A percentile compares a stretch with the other conserved stretches of the same genome.
These are phyloP conservation scores for Gavialis gangeticus DNA, from an alignment of 2,113 vertebrate species.

Conservation along the genomic window DNA sequence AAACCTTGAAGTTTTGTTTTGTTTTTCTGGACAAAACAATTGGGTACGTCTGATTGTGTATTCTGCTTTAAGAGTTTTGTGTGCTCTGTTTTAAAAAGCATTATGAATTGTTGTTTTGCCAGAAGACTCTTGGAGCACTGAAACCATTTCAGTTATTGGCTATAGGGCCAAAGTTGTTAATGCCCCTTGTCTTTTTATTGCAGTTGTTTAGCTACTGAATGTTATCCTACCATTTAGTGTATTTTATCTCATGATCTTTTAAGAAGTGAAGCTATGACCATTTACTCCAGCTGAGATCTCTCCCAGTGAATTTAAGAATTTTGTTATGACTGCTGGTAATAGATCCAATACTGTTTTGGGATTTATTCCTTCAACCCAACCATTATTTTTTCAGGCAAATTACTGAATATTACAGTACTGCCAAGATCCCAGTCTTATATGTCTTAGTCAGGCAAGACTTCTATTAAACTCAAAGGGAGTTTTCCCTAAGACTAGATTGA, in stretches of 20 bases:
- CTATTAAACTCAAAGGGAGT: background rate
- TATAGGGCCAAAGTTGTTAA: background rate
- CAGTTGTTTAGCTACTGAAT: background rate
- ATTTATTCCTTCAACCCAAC: rapidly evolving
- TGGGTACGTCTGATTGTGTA: too few relatives aligned
- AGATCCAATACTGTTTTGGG: background rate
- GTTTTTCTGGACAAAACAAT: background rate
- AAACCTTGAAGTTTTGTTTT: background rate
- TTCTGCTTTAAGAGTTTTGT: background rate
- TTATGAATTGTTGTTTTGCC: background rate
- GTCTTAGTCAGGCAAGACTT: background rate
- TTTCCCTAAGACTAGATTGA: background rate
- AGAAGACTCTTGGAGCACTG: background rate
- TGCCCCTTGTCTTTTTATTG: background rate
- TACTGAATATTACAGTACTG: rapidly evolving
- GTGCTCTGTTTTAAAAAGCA: background rate
- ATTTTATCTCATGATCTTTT: background rate
- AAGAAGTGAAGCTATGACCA: background rate
- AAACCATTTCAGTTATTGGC: background rate
- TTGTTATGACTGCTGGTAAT: background rate
- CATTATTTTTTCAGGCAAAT: rapidly evolving
- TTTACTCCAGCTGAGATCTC: background rate
- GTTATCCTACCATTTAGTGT: background rate
- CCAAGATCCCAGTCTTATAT: rapidly evolving
- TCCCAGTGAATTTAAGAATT: background rate